phyloP scores from a whole-genome alignment of 2,113 vertebrate genomes.

The Dromiciops gliroides region DNA sequence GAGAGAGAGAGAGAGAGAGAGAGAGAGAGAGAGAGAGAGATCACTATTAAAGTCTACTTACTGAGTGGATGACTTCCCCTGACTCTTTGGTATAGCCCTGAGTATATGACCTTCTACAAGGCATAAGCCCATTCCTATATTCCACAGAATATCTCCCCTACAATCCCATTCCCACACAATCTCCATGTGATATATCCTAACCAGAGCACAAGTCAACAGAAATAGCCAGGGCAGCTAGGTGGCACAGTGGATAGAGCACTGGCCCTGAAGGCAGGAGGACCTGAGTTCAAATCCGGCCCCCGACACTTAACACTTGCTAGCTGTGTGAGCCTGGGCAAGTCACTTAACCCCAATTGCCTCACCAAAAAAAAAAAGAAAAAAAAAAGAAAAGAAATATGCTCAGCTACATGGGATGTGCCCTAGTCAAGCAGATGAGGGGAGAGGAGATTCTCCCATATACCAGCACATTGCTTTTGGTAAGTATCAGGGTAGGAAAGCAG shows the following conservation, averaged over 20 bases:
- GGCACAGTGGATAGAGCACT: too few relatives aligned
- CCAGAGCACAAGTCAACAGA: background rate
- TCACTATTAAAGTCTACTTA: background rate
- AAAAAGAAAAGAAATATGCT: too few relatives aligned
- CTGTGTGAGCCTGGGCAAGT: too few relatives aligned
- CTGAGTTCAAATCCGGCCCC: too few relatives aligned
- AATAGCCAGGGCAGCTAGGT: too few relatives aligned
- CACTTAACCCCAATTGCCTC: too few relatives aligned
- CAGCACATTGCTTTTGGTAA: background rate
- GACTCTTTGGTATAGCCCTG: background rate
- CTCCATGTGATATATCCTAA: background rate
- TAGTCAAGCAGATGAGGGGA: background rate
- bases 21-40: background rate
- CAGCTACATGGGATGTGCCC: background rate
- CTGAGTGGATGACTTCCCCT: background rate
- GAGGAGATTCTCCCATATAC: background rate
- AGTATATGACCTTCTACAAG: background rate
- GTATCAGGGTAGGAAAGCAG: background rate
- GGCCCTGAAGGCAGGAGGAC: too few relatives aligned
- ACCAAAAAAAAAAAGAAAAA: too few relatives aligned
- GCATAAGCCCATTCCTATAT: background rate
- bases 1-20: background rate
- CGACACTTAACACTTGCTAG: too few relatives aligned
- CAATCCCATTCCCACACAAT: background rate
- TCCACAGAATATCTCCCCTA: background rate